These are phyloP conservation scores for Drosophila mayaguana DNA, from an alignment of 2,888 invertebrate species.

Conservation along the genomic window DNA sequence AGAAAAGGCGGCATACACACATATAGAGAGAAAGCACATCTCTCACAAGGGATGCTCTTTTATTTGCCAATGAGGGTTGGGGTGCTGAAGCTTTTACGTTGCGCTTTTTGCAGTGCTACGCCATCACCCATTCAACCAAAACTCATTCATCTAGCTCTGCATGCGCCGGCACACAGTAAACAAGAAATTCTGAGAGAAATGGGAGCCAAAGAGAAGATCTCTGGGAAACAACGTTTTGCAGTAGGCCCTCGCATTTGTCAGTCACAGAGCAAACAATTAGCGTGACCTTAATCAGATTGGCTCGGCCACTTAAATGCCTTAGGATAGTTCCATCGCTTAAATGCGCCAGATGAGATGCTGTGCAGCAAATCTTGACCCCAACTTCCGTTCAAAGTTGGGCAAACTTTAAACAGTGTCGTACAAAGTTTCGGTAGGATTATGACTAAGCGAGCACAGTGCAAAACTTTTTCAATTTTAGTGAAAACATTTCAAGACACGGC, in stretches of 20 bases:
- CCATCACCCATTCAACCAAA: constrained; percentile 59
- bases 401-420: constrained; percentile 23
- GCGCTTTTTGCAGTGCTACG: constrained; percentile 62
- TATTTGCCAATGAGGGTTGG: constrained; percentile 57
- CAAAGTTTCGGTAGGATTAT: constrained; percentile 20
- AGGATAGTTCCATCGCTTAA: constrained; percentile 20
- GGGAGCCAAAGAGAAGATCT: constrained; percentile 17
- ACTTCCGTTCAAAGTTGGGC: constrained; percentile 4
- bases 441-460: constrained; percentile 9
- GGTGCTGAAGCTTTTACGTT: constrained; percentile 49
- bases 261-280: constrained; percentile 69
- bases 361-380: constrained; percentile 15
- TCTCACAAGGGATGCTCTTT: constrained; percentile 78
- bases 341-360: constrained; percentile 24
- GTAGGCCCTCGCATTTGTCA: constrained; percentile 45
- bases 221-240: constrained; percentile 37
- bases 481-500: constrained; percentile 61
- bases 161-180: constrained; percentile 24
- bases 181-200: constrained; percentile 10
- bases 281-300: constrained; percentile 70
- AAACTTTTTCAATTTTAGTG: constrained; percentile 71
- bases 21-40: constrained; percentile 41
- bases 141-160: constrained; percentile 69
- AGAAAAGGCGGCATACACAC: constrained; percentile 55
- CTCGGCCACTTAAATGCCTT: constrained; percentile 38